Base-by-base conservation (phyloP, 2,888 invertebrate species). In the Hipparchia sbordonii region DNA sequence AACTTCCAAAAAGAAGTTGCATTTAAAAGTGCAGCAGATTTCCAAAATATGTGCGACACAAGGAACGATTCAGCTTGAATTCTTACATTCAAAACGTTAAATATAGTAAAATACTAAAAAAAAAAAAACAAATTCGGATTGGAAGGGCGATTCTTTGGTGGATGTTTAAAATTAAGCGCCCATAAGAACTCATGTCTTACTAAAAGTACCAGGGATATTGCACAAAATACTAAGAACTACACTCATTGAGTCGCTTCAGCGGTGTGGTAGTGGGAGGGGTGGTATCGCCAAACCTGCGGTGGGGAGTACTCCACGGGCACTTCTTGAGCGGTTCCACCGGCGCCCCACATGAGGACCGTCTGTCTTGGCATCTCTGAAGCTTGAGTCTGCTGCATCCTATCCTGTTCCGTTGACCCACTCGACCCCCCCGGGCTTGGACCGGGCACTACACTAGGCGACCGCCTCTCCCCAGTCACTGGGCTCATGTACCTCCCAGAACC, bases 261-360 rank as follows among this genome's bases (percentile, higher is more conserved):
- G 76, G 93, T 93, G 87, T 93, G 93, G 80, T 93, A 93, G 78
- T 92, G 92, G 23, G 93, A 91, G 72, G 92, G 92, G 85, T 93
- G 92, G 86, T 93, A 93, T 77, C 93, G 90, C 93, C 93, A 93
- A 89, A 93, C 93, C 92, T 93, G 93, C 2, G 93, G 93, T 46
- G 93, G 93, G 67, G 93, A 92, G 83, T 92, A 93, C 76, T 93
- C 92, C 80, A 90, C 89, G 6, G 92, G 90, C 8, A 88, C 91
- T 73, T 92, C 93, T 75, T 92, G 92, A 80, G 94, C 88, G 1
- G 90, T 77, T 2, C 90, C 91, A 75, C 90, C 94, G 76, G 95
- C 94, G 39, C 98, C 98, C 98, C 98, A 98, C 98, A 98, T 98
- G 61, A 98, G 95, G 70, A 98, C 98, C 10, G 98, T 98, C 89